phyloP scores from a whole-genome alignment of 2,888 invertebrate genomes.

The Metallyticus violacea region DNA sequence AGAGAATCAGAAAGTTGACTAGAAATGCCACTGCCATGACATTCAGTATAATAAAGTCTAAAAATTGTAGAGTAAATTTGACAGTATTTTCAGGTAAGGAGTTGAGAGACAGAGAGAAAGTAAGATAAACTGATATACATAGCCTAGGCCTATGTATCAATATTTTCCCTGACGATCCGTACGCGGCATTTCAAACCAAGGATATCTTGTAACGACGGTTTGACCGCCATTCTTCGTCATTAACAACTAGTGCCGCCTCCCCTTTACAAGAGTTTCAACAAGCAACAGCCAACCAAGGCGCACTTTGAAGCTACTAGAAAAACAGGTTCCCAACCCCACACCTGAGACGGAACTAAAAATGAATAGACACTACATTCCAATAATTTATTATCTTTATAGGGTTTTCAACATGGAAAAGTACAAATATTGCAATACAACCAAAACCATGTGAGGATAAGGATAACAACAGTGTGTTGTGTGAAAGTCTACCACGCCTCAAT shows the following conservation, averaged over 20 bases:
- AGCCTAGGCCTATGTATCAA: conserved; percentile 31
- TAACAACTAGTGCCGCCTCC: background rate
- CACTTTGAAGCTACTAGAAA: background rate
- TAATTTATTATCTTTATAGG: conserved; percentile 55
- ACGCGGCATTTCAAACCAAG: conserved; percentile 34
- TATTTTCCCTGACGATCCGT: conserved; percentile 28
- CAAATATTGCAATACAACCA: conserved; percentile 59
- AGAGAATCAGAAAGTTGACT: conserved; percentile 34
- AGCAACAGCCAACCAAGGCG: background rate
- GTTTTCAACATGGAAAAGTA: conserved; percentile 62
- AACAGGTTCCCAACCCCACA: background rate
- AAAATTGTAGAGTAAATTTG: conserved; percentile 32
- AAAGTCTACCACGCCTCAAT: background rate
- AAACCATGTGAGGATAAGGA: conserved; percentile 34
- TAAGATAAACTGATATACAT: conserved; percentile 27
- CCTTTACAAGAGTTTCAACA: background rate
- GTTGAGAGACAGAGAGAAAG: conserved; percentile 33
- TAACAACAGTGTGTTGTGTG: conserved; percentile 27
- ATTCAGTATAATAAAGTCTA: conserved; percentile 33
- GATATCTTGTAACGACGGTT: conserved; percentile 27
- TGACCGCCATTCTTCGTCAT: background rate
- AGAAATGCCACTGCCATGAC: conserved; percentile 33
- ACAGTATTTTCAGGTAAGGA: conserved; percentile 33
- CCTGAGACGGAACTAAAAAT: conserved; percentile 3
- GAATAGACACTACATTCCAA: conserved; percentile 43